Conservation (phyloP, 2,113 vertebrate genomes). For the Gallinago undulata region DNA sequence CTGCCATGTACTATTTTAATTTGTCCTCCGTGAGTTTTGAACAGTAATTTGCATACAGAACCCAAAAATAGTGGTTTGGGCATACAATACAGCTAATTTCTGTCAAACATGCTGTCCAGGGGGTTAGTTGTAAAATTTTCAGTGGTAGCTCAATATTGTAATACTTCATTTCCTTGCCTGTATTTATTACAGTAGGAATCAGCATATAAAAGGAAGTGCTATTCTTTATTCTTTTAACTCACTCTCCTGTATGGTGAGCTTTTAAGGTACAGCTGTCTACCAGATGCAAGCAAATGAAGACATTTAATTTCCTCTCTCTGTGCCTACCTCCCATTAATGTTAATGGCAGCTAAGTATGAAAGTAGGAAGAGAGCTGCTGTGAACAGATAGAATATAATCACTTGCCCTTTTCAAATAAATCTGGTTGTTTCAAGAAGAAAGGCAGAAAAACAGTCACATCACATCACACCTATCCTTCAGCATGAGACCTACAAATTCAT, state of each 20-base stretch:
- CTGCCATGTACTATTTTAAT: background rate
- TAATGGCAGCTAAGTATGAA: slow-evolving; percentile 4
- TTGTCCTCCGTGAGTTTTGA: background rate
- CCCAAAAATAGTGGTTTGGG: background rate
- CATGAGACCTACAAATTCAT: background rate
- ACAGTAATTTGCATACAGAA: background rate
- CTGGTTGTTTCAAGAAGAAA: background rate
- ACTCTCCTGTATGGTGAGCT: background rate
- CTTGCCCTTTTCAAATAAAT: background rate
- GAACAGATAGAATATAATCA: background rate
- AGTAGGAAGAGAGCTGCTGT: background rate
- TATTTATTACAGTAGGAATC: slow-evolving; percentile 12
- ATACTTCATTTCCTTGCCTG: background rate
- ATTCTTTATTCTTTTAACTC: background rate
- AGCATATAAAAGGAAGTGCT: slow-evolving; percentile 17
- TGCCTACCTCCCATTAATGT: background rate
- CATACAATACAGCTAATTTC: background rate
- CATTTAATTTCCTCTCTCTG: slow-evolving; percentile 43
- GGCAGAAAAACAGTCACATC: background rate
- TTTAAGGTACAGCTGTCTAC: slow-evolving; percentile 31
- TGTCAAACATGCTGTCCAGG: background rate
- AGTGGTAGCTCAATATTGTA: background rate
- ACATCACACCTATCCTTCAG: background rate
- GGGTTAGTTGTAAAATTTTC: slow-evolving; percentile 27
- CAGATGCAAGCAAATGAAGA: slow-evolving; percentile 60